phyloP scores from a whole-genome alignment of 2,888 invertebrate genomes.

The Sinelater perroti region DNA sequence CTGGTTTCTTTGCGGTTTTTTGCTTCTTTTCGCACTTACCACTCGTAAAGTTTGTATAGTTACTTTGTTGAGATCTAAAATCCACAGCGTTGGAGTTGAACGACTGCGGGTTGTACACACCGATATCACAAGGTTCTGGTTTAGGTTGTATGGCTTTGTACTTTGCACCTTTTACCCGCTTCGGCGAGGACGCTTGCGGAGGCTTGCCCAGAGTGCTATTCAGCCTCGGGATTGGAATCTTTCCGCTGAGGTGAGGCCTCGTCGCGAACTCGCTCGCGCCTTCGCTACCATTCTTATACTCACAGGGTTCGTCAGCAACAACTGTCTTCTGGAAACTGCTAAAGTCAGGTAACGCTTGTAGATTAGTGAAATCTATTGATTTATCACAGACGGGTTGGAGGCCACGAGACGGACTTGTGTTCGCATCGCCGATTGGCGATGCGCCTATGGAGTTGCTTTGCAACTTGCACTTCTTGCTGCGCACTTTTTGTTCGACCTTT shows the following conservation, averaged over 20 bases:
- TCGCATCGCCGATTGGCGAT: slow-evolving; percentile 52
- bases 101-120: slow-evolving; percentile 56
- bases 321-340: slow-evolving; percentile 59
- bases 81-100: slow-evolving; percentile 46
- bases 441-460: slow-evolving; percentile 33
- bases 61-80: slow-evolving; percentile 56
- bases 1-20: slow-evolving; percentile 45
- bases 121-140: slow-evolving; percentile 59
- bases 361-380: slow-evolving; percentile 55
- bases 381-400: slow-evolving; percentile 59
- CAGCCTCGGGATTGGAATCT: slow-evolving; percentile 56
- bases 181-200: slow-evolving; percentile 42
- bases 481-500: slow-evolving; percentile 42
- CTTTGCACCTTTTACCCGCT: slow-evolving; percentile 53
- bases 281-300: slow-evolving; percentile 27
- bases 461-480: slow-evolving; percentile 42
- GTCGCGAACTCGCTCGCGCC: slow-evolving; percentile 24
- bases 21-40: slow-evolving; percentile 40
- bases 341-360: slow-evolving; percentile 61
- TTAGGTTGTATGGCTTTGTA: slow-evolving; percentile 66
- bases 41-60: slow-evolving; percentile 42
- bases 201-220: slow-evolving; percentile 44
- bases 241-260: slow-evolving; percentile 35
- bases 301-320: slow-evolving; percentile 38
- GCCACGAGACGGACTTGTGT: slow-evolving; percentile 54